Conservation (phyloP, 2,888 invertebrate genomes). For the Drosophila anceps region DNA sequence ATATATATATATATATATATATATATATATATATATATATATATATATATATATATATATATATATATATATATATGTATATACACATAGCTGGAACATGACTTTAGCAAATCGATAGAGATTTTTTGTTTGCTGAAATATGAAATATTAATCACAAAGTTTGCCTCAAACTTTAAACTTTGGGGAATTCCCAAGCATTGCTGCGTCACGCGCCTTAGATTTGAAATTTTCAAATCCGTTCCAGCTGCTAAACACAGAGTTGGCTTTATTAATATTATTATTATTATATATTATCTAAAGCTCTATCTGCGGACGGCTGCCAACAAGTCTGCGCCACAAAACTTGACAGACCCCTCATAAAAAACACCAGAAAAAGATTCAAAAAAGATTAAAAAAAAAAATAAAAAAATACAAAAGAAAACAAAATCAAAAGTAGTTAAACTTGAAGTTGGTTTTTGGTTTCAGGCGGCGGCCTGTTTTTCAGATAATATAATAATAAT, state of each 20-base stretch:
- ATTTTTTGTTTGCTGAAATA: constrained; percentile 39
- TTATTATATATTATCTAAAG: constrained; percentile 37
- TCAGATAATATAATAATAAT: constrained; percentile 34
- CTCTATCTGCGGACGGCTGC: constrained; percentile 46
- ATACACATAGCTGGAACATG: constrained; percentile 26
- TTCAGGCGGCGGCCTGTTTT: constrained; percentile 19
- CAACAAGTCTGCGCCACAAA: constrained; percentile 59
- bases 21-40: constrained; percentile 6
- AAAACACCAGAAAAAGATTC: constrained; percentile 17
- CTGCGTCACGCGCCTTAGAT: constrained; percentile 68
- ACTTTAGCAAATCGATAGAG: constrained; percentile 8
- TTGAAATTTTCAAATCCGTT: constrained; percentile 44
- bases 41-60: constrained; percentile 5
- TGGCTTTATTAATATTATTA: constrained; percentile 21
- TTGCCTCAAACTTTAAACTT: constrained; percentile 69
- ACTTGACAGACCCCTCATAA: constrained; percentile 25
- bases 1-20: constrained; percentile 4
- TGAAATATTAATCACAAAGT: constrained; percentile 65
- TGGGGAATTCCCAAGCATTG: constrained; percentile 70
- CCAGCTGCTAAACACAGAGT: constrained; percentile 27
- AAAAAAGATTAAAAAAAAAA: neutral
- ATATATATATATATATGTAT: constrained; percentile 10
- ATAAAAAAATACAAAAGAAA: constrained; percentile 3
- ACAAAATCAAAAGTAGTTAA: constrained; percentile 43
- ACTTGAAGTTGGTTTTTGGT: constrained; percentile 50